Evolutionary conservation across 2,797 vertebrate species (phyloP), one percentile per base, ranked within the genome.

Genomic region (Propithecus deckenii): DNA sequence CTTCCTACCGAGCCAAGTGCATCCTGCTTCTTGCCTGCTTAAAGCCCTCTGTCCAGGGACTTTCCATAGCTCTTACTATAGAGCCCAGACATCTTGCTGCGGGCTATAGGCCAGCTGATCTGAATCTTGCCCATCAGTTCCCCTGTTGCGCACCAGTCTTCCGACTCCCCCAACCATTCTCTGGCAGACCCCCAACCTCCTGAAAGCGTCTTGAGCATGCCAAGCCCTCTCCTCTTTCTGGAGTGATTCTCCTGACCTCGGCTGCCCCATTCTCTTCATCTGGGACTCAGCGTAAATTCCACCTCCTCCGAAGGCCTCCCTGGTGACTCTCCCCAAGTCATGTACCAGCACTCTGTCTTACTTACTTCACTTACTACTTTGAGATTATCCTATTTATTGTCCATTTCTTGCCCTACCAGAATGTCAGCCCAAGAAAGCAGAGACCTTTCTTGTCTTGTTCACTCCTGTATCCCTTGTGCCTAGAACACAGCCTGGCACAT

Each of bases 91-190:
- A 38, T 25, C 22, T 57, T 30, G 43, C 41, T 48, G 1, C 1
- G 2, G 76, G 52, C 48, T 74, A 12, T 7, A 15, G 52, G 30
- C 1, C 15, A 38, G 57, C 41, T 3, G 18, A 10, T 9, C 48
- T 10, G 6, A 28, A 2, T 5, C 15, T 15, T 35, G 35, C 83
- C 79, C 4, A 18, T 25, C 4, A 0, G 17, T 35, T 4, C 3
- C 7, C 7, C 25, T 28, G 10, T 0, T 23, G 18, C 48, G 28
- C 30, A 41, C 23, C 4, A 5, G 76, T 57, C 65, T 76, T 76
- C 10, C 30, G 1, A 52, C 12, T 2, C 23, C 52, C 9, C 2
- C 32, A 50, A 11, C 32, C 25, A 30, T 20, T 10, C 5, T 32
- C 74, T 86, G 41, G 38, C 30, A 59, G 84, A 67, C 8, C 4